These are phyloP conservation scores for Tetragnatha montana DNA, from an alignment of 2,888 invertebrate species.

Conservation along the genomic window DNA sequence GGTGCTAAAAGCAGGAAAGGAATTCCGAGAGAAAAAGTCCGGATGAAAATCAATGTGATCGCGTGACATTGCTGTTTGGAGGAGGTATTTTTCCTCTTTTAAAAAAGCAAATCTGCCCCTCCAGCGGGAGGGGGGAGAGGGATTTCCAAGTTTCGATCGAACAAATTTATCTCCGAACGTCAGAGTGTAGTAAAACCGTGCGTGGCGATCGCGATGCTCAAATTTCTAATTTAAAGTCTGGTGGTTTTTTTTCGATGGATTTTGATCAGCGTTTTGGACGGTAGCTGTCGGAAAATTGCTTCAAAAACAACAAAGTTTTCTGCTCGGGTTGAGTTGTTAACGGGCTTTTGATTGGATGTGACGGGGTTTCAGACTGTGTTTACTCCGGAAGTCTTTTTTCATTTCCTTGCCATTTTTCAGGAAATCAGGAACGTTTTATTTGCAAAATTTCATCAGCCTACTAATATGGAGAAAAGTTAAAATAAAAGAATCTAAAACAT, in stretches of 20 bases:
- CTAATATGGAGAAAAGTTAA: too few relatives aligned
- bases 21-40: background rate
- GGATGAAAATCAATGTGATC: slow-evolving; percentile 19
- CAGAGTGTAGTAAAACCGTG: background rate
- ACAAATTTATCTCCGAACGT: background rate
- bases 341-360: too few relatives aligned
- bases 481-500: too few relatives aligned
- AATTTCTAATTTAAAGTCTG: background rate
- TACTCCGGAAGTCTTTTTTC: too few relatives aligned
- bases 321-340: too few relatives aligned
- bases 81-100: background rate
- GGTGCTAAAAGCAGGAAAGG: slow-evolving; percentile 17
- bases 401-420: too few relatives aligned
- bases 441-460: too few relatives aligned
- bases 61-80: slow-evolving; percentile 16
- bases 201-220: background rate
- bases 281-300: too few relatives aligned
- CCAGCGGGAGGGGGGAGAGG: background rate
- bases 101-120: background rate
- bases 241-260: background rate
- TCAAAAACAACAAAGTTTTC: too few relatives aligned
- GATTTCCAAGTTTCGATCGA: background rate
- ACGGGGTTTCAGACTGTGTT: too few relatives aligned
- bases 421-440: too few relatives aligned
- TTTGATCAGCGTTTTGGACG: background rate